These are phyloP conservation scores for Polietes domitor DNA, from an alignment of 2,888 invertebrate species.

Conservation along the genomic window DNA sequence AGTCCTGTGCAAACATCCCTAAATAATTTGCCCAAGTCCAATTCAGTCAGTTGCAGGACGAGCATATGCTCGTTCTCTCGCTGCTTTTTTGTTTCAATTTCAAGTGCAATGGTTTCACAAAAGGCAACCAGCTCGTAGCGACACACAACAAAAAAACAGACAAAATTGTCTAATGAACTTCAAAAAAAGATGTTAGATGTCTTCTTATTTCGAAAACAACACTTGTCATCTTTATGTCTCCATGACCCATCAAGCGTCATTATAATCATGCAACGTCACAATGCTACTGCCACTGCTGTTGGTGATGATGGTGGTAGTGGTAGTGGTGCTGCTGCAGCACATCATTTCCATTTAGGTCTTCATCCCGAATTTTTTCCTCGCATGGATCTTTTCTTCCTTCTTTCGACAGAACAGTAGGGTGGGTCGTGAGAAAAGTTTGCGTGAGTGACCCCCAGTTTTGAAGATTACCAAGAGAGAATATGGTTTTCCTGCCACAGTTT, in stretches of 20 bases:
- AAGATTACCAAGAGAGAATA: too few species aligned
- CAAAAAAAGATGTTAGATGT: constrained; percentile 75
- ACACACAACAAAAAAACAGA: constrained; percentile 9
- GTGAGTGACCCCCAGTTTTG: too few species aligned
- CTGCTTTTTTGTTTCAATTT: constrained; percentile 42
- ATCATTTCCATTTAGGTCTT: constrained; percentile 42
- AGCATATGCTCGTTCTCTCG: not conserved
- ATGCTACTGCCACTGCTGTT: too few species aligned
- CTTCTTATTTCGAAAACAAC: constrained; percentile 68
- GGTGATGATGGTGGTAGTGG: too few species aligned
- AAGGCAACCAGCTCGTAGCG: constrained; percentile 61
- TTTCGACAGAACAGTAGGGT: not conserved
- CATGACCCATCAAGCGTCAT: constrained; percentile 67
- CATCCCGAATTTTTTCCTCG: constrained; percentile 37
- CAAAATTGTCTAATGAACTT: constrained; percentile 78
- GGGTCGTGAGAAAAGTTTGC: too few species aligned
- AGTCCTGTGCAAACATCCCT: constrained; percentile 36
- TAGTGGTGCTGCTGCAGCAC: not conserved
- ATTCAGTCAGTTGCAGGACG: constrained; percentile 46
- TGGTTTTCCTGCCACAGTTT: too few species aligned
- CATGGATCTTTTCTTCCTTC: constrained; percentile 4
- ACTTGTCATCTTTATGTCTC: constrained; percentile 79
- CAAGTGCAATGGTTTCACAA: constrained; percentile 53
- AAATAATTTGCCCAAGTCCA: constrained; percentile 68
- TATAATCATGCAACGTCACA: constrained; percentile 55